A percentile compares a stretch with the other conserved stretches of the same genome.
Conservation (phyloP, 1,140 invertebrate species). For the Trachymyrmex septentrionalis region DNA sequence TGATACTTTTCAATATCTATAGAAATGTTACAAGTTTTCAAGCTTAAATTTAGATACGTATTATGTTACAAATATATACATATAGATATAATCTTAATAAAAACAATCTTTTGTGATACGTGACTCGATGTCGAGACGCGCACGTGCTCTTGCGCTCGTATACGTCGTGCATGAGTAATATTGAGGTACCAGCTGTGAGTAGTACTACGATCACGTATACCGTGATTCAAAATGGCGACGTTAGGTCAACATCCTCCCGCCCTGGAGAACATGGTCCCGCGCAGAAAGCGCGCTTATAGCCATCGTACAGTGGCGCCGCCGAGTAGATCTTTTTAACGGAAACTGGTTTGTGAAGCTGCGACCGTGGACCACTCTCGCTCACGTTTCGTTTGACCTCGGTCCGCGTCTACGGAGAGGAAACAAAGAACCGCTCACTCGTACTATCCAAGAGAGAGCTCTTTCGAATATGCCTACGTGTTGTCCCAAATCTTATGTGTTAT, state of each 20-base stretch:
- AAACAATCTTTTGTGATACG: constrained; percentile 53
- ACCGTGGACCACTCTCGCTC: constrained; percentile 71
- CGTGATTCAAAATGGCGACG: constrained; percentile 80
- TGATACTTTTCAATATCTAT: not conserved
- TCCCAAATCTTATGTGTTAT: constrained; percentile 30
- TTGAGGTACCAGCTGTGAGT: constrained; percentile 76
- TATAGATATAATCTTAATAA: constrained; percentile 24
- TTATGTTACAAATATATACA: not conserved
- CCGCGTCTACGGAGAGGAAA: constrained; percentile 64
- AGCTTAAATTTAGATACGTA: not conserved
- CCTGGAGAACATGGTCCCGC: constrained; percentile 66
- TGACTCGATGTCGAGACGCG: constrained; percentile 64
- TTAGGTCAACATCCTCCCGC: constrained; percentile 80
- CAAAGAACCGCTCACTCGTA: constrained; percentile 65
- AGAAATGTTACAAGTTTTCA: constrained; percentile 4
- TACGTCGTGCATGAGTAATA: constrained; percentile 59
- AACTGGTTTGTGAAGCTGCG: constrained; percentile 70
- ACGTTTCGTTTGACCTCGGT: constrained; percentile 74
- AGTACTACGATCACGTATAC: constrained; percentile 79
- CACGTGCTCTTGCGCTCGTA: constrained; percentile 56
- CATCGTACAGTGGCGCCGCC: constrained; percentile 70
- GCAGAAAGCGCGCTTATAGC: constrained; percentile 34
- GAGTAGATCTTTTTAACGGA: constrained; percentile 69
- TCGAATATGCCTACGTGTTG: not conserved
- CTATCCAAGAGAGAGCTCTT: constrained; percentile 38